Conservation (phyloP, 1,140 invertebrate species). For the Dendroctonus ponderosae region DNA sequence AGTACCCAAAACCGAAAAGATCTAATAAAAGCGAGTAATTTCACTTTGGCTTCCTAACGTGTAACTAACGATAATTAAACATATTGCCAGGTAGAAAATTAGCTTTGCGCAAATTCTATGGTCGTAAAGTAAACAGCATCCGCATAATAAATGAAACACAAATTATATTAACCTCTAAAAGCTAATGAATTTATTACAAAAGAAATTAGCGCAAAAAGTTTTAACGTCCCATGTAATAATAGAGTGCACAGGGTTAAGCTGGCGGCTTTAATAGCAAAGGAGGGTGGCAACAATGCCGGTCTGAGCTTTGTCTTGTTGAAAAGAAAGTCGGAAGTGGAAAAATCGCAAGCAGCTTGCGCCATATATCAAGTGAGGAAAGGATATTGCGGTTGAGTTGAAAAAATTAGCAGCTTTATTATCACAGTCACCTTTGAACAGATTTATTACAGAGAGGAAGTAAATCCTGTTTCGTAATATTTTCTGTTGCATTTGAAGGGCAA, state of each 20-base stretch:
- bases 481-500: no score
- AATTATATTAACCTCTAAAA: slow-evolving; percentile 10
- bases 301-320: slow-evolving; percentile 2
- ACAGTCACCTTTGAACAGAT: no score
- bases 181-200: slow-evolving; percentile 13
- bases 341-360: slow-evolving; percentile 8
- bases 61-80: no score
- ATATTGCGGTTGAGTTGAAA: slow-evolving; percentile 1
- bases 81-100: no score
- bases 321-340: slow-evolving; percentile 5
- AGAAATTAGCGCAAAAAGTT: slow-evolving; percentile 18
- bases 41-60: no score
- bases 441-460: no score
- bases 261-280: slow-evolving; percentile 1
- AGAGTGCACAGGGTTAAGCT: slow-evolving; percentile 4
- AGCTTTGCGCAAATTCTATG: no score
- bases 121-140: background rate
- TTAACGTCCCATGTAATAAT: slow-evolving; percentile 17
- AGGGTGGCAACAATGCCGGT: slow-evolving; percentile 7
- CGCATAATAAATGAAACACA: slow-evolving; percentile 3
- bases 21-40: no score
- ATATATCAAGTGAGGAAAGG: background rate
- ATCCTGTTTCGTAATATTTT: no score
- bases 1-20: no score
- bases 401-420: background rate